Evolutionary conservation across 2,113 vertebrate genomes (phyloP).

Genomic region (Smithornis capensis): DNA sequence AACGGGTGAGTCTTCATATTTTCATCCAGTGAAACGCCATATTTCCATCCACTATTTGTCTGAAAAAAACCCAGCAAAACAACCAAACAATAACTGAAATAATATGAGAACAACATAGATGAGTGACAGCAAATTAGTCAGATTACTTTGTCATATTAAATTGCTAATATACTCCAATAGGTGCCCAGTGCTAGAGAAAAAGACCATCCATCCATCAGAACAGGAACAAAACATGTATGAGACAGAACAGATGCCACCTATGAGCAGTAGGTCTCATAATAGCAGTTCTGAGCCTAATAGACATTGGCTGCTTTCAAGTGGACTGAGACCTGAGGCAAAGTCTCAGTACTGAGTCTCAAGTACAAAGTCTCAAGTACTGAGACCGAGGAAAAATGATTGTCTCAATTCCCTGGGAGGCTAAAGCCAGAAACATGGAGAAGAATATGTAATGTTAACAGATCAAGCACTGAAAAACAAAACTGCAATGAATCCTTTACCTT

Average conservation of each 20-base stretch:
- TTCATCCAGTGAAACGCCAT: slow-evolving; percentile 88
- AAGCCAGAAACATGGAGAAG: background rate
- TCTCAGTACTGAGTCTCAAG: no score
- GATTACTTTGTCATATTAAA: background rate
- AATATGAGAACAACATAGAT: background rate
- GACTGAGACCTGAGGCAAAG: no score
- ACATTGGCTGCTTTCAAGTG: fast-evolving
- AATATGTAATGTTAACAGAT: background rate
- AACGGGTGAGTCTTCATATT: slow-evolving; percentile 91
- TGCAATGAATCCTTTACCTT: background rate
- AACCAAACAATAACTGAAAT: background rate
- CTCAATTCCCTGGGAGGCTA: background rate
- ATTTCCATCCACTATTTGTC: slow-evolving; percentile 94
- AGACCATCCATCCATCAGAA: background rate
- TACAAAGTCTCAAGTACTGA: no score
- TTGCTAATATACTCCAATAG: background rate
- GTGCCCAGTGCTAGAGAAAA: background rate
- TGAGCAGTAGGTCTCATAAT: background rate
- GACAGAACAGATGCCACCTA: background rate
- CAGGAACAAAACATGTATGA: background rate
- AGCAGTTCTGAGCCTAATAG: background rate
- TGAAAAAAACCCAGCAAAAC: slow-evolving; percentile 42
- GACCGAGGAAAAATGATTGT: background rate
- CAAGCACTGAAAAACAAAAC: background rate
- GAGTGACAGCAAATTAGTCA: background rate